phyloP scores from a whole-genome alignment of 2,113 vertebrate species.

The Macquaria ambigua region DNA sequence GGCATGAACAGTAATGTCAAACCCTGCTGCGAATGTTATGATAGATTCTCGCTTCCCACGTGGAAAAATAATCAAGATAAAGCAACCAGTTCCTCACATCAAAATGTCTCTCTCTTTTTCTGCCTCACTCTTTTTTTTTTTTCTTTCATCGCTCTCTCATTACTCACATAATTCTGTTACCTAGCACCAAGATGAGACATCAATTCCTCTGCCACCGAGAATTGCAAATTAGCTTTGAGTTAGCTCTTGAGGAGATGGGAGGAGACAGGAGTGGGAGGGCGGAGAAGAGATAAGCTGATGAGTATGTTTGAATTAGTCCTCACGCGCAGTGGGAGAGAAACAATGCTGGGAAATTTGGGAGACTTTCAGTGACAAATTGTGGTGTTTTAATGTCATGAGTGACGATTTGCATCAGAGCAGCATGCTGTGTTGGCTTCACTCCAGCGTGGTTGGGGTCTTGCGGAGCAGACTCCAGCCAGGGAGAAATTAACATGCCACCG shows the following conservation, averaged over 20 bases:
- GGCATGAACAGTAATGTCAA: slow-evolving; percentile 15
- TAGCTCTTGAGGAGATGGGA: slow-evolving; percentile 79
- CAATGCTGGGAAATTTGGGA: slow-evolving; percentile 55
- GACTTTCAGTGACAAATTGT: slow-evolving; percentile 70
- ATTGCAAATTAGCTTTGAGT: slow-evolving; percentile 83
- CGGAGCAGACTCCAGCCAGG: slow-evolving; percentile 18
- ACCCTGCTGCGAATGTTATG: slow-evolving; percentile 19
- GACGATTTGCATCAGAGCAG: slow-evolving; percentile 50
- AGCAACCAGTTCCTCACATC: slow-evolving; percentile 50
- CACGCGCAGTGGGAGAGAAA: slow-evolving; percentile 60
- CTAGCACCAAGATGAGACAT: slow-evolving; percentile 78
- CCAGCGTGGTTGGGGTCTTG: slow-evolving; percentile 26
- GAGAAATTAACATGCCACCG: slow-evolving; percentile 48
- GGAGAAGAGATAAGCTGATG: slow-evolving; percentile 76
- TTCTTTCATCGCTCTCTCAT: slow-evolving; percentile 51
- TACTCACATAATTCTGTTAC: slow-evolving; percentile 79
- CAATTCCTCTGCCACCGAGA: slow-evolving; percentile 75
- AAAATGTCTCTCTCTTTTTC: slow-evolving; percentile 31
- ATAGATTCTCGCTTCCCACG: slow-evolving; percentile 26
- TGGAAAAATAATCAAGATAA: slow-evolving; percentile 64
- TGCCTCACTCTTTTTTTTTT: slow-evolving; percentile 9
- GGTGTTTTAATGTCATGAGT: slow-evolving; percentile 56
- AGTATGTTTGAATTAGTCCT: slow-evolving; percentile 72
- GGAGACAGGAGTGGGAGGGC: slow-evolving; percentile 75
- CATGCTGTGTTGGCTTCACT: slow-evolving; percentile 29